phyloP scores from a whole-genome alignment of 1,140 invertebrate species.

The Macrotrachela quadricornifera region DNA sequence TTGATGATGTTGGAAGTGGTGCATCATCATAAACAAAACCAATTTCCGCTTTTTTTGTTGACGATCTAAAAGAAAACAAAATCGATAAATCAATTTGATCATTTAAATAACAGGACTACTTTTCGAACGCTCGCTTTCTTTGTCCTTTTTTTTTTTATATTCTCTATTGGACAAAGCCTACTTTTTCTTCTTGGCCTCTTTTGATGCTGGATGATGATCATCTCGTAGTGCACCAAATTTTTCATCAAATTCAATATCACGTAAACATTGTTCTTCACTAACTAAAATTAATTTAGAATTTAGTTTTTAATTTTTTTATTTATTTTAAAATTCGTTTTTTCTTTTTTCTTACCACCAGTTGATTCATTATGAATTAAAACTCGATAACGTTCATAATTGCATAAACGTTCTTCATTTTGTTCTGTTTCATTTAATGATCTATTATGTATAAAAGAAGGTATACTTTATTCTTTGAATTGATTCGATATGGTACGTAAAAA shows the following conservation, averaged over 20 bases:
- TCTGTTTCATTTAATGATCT: conserved; percentile 33
- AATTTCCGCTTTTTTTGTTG: background rate
- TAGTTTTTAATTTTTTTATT: too few relatives aligned
- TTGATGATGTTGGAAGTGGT: background rate
- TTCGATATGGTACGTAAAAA: conserved; percentile 7
- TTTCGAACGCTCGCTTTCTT: background rate
- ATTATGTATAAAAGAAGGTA: conserved; percentile 11
- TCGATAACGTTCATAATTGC: conserved; percentile 84
- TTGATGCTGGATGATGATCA: background rate
- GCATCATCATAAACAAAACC: conserved; percentile 1
- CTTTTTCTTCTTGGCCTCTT: too few relatives aligned
- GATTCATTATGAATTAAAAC: conserved; percentile 90
- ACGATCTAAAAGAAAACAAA: background rate
- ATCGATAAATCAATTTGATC: background rate
- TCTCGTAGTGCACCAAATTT: conserved; percentile 51
- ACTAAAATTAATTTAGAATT: conserved; percentile 32
- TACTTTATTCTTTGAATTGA: background rate
- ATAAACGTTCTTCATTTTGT: conserved; percentile 57
- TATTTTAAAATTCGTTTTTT: background rate
- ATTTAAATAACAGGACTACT: background rate
- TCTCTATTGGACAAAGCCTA: too few relatives aligned
- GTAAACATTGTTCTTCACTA: conserved; percentile 71
- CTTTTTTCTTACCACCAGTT: conserved; percentile 48
- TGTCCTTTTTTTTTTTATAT: too few relatives aligned
- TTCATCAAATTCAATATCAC: conserved; percentile 80